Percentiles rank a stretch among this genome's conserved stretches.
Evolutionary conservation across 2,888 invertebrate genomes (phyloP).

Genomic region (Thalpophila matura): DNA sequence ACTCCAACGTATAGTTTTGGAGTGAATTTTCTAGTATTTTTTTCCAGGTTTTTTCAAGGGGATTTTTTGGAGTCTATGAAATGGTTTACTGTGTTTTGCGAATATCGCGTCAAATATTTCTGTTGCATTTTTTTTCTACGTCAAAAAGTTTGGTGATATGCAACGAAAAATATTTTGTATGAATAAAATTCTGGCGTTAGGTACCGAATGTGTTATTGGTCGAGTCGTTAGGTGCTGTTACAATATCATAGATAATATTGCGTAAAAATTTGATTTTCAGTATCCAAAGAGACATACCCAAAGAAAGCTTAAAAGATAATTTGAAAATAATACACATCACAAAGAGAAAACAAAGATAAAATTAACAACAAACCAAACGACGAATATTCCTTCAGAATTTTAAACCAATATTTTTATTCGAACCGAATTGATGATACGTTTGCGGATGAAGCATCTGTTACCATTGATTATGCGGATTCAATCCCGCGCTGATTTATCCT

Average conservation of each 20-base stretch:
- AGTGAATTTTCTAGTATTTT: conserved; percentile 46
- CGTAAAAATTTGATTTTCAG: no score
- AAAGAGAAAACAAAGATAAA: not conserved
- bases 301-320: not conserved
- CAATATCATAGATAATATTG: no score
- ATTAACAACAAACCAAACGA: not conserved
- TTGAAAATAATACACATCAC: not conserved
- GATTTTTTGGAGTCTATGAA: conserved; percentile 36
- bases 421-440: conserved; percentile 39
- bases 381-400: conserved; percentile 17
- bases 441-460: conserved; percentile 52
- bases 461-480: conserved; percentile 56
- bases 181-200: not conserved
- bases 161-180: not conserved
- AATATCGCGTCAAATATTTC: conserved; percentile 16
- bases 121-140: conserved; percentile 6
- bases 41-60: conserved; percentile 15
- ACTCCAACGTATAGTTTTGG: conserved; percentile 35
- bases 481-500: conserved; percentile 22
- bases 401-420: conserved; percentile 34
- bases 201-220: not conserved
- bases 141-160: not conserved
- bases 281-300: no score
- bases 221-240: not conserved
- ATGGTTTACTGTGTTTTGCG: conserved; percentile 28